Evolutionary conservation across 2,888 invertebrate genomes (phyloP), one percentile per base, ranked within the genome.

Genomic region (Agonopterix arenella): DNA sequence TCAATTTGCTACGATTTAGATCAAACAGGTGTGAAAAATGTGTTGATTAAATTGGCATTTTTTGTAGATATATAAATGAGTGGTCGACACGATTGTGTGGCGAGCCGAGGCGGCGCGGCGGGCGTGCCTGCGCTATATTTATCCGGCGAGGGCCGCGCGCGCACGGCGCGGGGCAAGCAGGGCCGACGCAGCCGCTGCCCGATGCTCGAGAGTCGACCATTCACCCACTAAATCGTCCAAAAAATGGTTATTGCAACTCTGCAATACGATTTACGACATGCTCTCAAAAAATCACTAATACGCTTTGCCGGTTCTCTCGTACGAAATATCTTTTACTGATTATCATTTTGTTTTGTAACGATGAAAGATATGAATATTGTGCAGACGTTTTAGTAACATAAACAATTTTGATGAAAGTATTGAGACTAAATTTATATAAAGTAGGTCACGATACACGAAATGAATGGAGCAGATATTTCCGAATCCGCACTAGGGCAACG

Each of bases 71-170:
- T 28, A 60, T 65, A 72, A 68, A 72, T 66, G 70, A 78, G 79
- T 76, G 71, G 76, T 78, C 73, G 78, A 76, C 75, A 70, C 71
- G 76, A 81, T 80, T 81, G 81, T 82, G 74, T 75, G 75, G 68
- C 70, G 78, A 69, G 69, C 70, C 63, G 67, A 66, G 62, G 56
- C 42, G 43, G 67, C 58, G 64, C 65, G 60, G 78, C 79, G 72
- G 76, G 84, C 81, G 78, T 80, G 84, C 80, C 77, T 68, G 77
- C 64, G 79, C 86, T 88, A 88, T 80, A 85, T 85, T 76, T 86
- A 88, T 73, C 70, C 71, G 56, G 76, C 79, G 84, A 84, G 86
- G 84, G 84, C 82, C 79, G 79, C 70, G 68, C 51, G 58, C 60
- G 54, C 56, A 45, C 52, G 71, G 70, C 68, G 65, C 54, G 64